These are phyloP conservation scores for Cepaea nemoralis DNA, from an alignment of 1,140 invertebrate genomes.

Conservation along the genomic window DNA sequence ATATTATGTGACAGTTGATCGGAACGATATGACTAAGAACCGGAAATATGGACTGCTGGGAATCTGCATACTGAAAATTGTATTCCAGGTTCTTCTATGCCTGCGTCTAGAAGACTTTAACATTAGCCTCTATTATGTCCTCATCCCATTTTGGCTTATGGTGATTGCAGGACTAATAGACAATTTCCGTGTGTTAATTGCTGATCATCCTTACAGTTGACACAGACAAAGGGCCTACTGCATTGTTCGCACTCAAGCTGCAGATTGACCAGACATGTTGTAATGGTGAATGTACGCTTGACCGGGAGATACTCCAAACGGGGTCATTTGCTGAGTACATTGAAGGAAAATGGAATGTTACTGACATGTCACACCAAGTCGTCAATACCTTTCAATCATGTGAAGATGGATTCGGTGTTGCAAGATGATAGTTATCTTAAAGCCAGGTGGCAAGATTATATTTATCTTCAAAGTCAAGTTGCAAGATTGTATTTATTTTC, in stretches of 20 bases:
- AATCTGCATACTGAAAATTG: slow-evolving; percentile 32
- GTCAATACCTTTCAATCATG: too few species aligned
- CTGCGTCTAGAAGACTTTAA: slow-evolving; percentile 33
- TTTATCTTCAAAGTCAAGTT: too few species aligned
- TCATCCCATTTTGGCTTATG: slow-evolving; percentile 32
- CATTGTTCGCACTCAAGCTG: slow-evolving; percentile 1
- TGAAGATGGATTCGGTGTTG: too few species aligned
- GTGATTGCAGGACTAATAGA: slow-evolving; percentile 26
- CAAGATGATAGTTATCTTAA: too few species aligned
- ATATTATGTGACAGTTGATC: background rate
- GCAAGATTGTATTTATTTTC: too few species aligned
- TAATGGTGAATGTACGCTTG: background rate
- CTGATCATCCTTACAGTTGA: slow-evolving; percentile 28
- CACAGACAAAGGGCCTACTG: slow-evolving; percentile 12
- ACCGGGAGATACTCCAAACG: too few species aligned
- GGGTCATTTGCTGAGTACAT: too few species aligned
- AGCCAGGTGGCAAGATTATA: too few species aligned
- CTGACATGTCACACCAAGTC: too few species aligned
- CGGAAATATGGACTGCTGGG: slow-evolving; percentile 29
- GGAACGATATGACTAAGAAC: slow-evolving; percentile 39
- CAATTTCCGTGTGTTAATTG: slow-evolving; percentile 29
- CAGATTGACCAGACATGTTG: background rate
- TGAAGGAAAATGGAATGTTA: too few species aligned
- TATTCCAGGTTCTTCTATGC: slow-evolving; percentile 33
- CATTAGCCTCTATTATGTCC: slow-evolving; percentile 33